phyloP scores from a whole-genome alignment of 2,113 vertebrate genomes.

The Motacilla tschutschensis region DNA sequence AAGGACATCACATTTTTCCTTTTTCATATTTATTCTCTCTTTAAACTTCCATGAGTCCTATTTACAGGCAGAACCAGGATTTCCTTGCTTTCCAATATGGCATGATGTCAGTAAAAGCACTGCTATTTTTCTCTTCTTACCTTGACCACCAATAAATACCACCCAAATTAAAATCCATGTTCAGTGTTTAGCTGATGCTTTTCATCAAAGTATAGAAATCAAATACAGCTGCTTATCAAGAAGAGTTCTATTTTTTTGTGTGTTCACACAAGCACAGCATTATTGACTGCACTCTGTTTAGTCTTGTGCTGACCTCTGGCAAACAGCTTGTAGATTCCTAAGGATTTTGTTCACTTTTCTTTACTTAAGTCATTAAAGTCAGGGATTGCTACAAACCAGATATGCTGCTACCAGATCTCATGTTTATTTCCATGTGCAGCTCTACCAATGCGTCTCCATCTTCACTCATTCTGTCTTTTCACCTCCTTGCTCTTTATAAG shows the following conservation, averaged over 20 bases:
- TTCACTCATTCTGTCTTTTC: neutral
- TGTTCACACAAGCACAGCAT: neutral
- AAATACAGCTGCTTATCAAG: neutral
- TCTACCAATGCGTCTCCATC: neutral
- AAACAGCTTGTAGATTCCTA: neutral
- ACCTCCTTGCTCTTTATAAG: neutral
- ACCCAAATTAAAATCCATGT: neutral
- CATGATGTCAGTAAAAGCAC: neutral
- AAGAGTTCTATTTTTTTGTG: neutral
- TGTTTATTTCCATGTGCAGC: neutral
- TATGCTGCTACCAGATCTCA: neutral
- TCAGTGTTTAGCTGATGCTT: neutral
- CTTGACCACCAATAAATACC: neutral
- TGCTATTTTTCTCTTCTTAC: neutral
- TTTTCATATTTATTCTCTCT: neutral
- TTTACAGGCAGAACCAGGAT: slow-evolving; percentile 5
- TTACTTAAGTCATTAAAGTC: neutral
- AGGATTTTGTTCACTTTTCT: neutral
- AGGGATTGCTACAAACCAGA: neutral
- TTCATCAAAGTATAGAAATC: neutral
- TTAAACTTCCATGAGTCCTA: neutral
- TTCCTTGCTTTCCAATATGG: neutral
- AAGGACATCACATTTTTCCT: neutral
- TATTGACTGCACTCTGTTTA: neutral
- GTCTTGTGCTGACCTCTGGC: neutral